Base-by-base conservation (phyloP, 2,113 vertebrate genomes). In the Oryzias melastigma region DNA sequence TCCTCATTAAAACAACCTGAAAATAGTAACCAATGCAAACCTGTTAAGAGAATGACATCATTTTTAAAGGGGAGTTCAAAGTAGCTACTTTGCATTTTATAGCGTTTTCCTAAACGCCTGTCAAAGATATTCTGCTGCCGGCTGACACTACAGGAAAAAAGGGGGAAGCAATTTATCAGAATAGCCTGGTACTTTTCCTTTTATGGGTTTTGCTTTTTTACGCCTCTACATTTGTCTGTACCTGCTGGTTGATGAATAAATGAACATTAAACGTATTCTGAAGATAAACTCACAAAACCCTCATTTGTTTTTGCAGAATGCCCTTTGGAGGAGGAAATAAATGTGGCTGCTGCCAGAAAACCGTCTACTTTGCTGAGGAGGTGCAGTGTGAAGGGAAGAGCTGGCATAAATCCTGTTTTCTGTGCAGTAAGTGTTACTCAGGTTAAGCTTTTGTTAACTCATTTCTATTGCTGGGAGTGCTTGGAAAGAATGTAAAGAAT, bases 401-500 rank as follows among this genome's bases (percentile, higher is more conserved):
- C 85, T 98, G 94, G 90, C 96, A 98, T 71, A 94, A 94, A 61
- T 95, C 95, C 90, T 98, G 96, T 81, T 98, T 98, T 52, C 93
- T 94, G 59, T 98, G 96, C 88, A 95, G 96, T 98, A 75, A 96
- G 96, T 95, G 72, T 71, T 65, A 68, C 48, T 41, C 59, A 49
- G 51, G 56, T 81, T 49, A 79, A 24, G 53, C 50, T 62, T 20
- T 44, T 44, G 4, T 47, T 47, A 27, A 54, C 42, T 51, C 20
- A 1, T 47, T 54, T 29, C 64, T 54, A 52, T 66, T 54, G 67
- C 42, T 24, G 14, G 24, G 65, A 56, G 71, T 52, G 24, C 18
- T 5, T 14, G 18, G 14, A 0, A 55, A 82, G 84, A 90, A 88
- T 85, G 77, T 27, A 4, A 19, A 62, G 65, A 55, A 82, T 89